Evolutionary conservation across 2,797 vertebrate genomes (phyloP), one percentile per base, ranked within the genome.

Genomic region (Gymnoscopelus microlampas): DNA sequence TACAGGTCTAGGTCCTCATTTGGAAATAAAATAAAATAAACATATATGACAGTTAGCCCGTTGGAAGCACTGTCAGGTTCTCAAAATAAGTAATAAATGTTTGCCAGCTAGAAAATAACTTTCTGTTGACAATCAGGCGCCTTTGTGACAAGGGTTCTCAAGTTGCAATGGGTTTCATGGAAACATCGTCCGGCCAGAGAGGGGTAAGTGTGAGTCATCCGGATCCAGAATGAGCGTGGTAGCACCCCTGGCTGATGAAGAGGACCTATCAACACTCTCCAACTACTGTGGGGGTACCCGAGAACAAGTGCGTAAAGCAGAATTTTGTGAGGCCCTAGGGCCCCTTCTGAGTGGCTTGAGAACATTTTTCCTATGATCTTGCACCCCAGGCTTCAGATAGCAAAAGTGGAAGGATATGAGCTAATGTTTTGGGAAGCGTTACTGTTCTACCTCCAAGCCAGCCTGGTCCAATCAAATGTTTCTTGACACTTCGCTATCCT

Each of bases 351-450:
- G 68, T 78, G 66, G 26, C 63, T 60, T 74, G 80, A 82, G 76
- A 71, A 15, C 68, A 71, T 76, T 85, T 92, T 89, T 90, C 86
- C 90, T 68, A 86, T 77, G 79, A 88, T 85, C 73, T 78, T 11
- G 44, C n/a, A 60, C 66, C 55, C 86, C 80, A 19, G 58, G 56
- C 65, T 26, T 62, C 72, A 80, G 77, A 86, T 74, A 80, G 66
- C 56, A 84, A 86, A 79, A 85, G 57, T 83, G 81, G 78, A 80
- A 87, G 85, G 78, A 85, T 61, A 91, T 92, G 91, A 93, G 87
- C 83, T 88, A 81, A 92, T 92, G 77, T 78, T 89, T 81, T 71
- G 79, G 77, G 82, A 86, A 85, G 77, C 2, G 68, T 84, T 73
- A 74, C 73, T 66, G 64, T 12, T 8, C 68, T 49, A 51, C 53